Conservation (phyloP, 2,797 vertebrate genomes). For the Molossus molossus region DNA sequence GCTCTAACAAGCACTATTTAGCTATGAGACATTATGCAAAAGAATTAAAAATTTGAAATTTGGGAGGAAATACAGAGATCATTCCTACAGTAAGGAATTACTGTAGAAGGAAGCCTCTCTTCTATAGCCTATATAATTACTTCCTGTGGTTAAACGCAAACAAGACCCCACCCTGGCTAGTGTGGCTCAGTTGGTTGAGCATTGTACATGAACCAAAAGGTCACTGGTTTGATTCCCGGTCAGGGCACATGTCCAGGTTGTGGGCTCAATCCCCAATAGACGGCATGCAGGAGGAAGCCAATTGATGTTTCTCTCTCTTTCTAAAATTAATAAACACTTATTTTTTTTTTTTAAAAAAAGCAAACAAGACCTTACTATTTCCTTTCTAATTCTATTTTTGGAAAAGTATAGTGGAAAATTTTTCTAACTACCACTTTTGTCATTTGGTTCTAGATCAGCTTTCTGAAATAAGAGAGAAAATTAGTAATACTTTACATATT, state of each 20-base stretch:
- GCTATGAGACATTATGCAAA: constrained; percentile 40
- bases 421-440: background rate
- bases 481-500: constrained; percentile 22
- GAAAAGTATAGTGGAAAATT: background rate
- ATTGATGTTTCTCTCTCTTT: too few relatives aligned
- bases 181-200: too few relatives aligned
- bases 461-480: constrained; percentile 26
- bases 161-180: background rate
- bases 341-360: background rate
- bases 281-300: too few relatives aligned
- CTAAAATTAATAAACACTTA: too few relatives aligned
- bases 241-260: too few relatives aligned
- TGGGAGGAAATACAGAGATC: constrained; percentile 17
- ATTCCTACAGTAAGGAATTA: background rate
- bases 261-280: too few relatives aligned
- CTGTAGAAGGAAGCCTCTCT: background rate
- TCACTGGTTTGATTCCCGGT: too few relatives aligned
- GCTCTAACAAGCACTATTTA: constrained; percentile 11
- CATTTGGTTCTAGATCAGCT: background rate
- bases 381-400: background rate
- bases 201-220: too few relatives aligned
- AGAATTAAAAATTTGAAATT: background rate
- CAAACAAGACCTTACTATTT: background rate
- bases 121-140: background rate
- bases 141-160: constrained; percentile 36